Evolutionary conservation across 1,140 invertebrate genomes (phyloP).

Genomic region (Onthophagus taurus): DNA sequence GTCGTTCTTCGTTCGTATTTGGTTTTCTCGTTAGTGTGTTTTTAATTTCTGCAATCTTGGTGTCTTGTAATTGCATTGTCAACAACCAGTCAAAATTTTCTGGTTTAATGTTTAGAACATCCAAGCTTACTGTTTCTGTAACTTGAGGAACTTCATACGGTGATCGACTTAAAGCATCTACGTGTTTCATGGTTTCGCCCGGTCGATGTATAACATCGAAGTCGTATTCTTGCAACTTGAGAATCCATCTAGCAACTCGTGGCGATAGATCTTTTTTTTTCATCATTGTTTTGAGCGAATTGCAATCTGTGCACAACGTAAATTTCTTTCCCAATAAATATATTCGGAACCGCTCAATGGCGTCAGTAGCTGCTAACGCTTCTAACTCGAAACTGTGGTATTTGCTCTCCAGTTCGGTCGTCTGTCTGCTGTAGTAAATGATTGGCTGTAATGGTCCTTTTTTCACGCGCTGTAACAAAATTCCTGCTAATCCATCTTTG

Average conservation of each 20-base stretch:
- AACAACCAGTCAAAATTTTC: conserved; percentile 2
- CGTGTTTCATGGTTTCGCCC: conserved; percentile 26
- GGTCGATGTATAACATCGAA: conserved; percentile 27
- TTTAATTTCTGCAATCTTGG: neutral
- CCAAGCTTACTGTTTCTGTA: neutral
- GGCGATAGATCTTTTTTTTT: conserved; percentile 25
- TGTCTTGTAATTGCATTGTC: neutral
- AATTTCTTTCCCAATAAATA: conserved; percentile 16
- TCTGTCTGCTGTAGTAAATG: conserved; percentile 22
- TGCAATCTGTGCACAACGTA: conserved; percentile 26
- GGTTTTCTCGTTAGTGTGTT: neutral
- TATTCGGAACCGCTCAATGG: conserved; percentile 2
- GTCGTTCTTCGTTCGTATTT: neutral
- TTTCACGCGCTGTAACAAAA: conserved; percentile 12
- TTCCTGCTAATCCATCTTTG: conserved; percentile 18
- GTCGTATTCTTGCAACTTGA: conserved; percentile 26
- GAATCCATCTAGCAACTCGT: conserved; percentile 29
- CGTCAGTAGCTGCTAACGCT: no score
- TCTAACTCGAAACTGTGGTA: conserved; percentile 16
- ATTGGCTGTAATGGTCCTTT: conserved; percentile 4
- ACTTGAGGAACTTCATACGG: neutral
- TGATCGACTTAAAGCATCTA: conserved; percentile 27
- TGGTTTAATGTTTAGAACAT: neutral
- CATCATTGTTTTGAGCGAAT: conserved; percentile 18
- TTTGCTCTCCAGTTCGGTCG: conserved; percentile 6